Evolutionary conservation across 2,797 vertebrate genomes (phyloP).

Genomic region (Morus bassanus): DNA sequence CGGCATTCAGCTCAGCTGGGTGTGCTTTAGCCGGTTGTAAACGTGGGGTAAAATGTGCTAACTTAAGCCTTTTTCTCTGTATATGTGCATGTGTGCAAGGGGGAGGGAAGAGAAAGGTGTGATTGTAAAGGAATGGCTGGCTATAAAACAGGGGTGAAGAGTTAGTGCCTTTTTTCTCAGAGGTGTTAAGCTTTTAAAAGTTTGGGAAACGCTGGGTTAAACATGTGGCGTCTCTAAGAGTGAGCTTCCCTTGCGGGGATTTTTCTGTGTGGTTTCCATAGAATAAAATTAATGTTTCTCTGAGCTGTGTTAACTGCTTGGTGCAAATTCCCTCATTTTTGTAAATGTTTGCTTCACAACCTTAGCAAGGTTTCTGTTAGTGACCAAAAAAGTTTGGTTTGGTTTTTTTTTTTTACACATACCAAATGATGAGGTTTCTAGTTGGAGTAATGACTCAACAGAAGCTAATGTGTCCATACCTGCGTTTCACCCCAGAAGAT

Average conservation of each 20-base stretch:
- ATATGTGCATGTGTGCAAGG: not conserved
- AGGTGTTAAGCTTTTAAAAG: conserved; percentile 61
- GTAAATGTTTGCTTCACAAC: not conserved
- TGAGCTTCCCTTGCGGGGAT: not conserved
- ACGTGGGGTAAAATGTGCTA: not conserved
- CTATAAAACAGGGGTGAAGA: conserved; percentile 44
- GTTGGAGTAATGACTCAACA: not conserved
- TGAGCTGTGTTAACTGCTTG: conserved; percentile 54
- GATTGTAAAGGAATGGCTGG: conserved; percentile 14
- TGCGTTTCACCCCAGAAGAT: not conserved
- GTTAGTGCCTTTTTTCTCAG: conserved; percentile 46
- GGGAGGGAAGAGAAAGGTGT: conserved; percentile 11
- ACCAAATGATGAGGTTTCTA: not conserved
- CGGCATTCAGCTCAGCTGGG: not conserved
- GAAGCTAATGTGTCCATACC: not conserved
- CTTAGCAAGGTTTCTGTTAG: not conserved
- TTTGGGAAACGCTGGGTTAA: conserved; percentile 49
- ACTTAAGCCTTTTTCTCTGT: conserved; percentile 22
- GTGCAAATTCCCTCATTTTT: conserved; percentile 43
- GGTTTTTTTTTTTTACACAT: not conserved
- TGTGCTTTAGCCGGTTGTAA: not conserved
- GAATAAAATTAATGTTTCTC: conserved; percentile 49
- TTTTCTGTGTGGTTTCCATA: conserved; percentile 30
- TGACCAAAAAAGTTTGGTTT: not conserved
- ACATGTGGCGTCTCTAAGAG: conserved; percentile 21